phyloP scores from a whole-genome alignment of 2,797 vertebrate genomes.

The Cynopterus sphinx region DNA sequence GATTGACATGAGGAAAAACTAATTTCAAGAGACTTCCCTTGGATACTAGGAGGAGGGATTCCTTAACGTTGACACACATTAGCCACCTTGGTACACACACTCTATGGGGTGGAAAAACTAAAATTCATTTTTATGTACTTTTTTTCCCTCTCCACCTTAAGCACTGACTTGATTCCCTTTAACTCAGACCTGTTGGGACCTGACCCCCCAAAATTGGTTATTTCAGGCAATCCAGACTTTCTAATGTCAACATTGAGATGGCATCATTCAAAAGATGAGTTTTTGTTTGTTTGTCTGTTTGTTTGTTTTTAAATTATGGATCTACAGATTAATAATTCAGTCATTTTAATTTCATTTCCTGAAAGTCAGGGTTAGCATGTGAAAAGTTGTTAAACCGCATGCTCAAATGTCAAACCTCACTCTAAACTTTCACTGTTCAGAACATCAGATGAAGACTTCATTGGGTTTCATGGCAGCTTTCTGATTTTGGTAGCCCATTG shows the following conservation, averaged over 20 bases:
- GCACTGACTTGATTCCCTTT: no score
- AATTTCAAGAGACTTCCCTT: conserved; percentile 79
- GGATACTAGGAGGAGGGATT: conserved; percentile 59
- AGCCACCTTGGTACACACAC: conserved; percentile 59
- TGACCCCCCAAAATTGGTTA: no score
- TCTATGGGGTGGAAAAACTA: conserved; percentile 27
- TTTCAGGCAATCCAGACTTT: no score
- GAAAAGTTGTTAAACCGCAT: conserved; percentile 72
- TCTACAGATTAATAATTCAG: conserved; percentile 55
- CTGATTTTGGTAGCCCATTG: conserved; percentile 79
- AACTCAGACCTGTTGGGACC: no score
- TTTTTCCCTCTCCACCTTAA: conserved; percentile 49
- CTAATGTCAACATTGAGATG: no score
- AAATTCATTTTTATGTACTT: background rate
- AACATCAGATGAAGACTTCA: conserved; percentile 58
- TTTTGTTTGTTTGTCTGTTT: no score
- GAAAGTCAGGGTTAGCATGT: conserved; percentile 83
- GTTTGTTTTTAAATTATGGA: no score
- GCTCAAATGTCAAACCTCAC: conserved; percentile 84
- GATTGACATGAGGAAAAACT: conserved; percentile 66
- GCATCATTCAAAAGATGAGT: no score
- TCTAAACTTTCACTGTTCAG: conserved; percentile 82
- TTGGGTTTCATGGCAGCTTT: conserved; percentile 84
- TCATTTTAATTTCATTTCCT: conserved; percentile 68
- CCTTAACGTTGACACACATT: conserved; percentile 41